Evolutionary conservation across 2,797 vertebrate species (phyloP).

Genomic region (Takifugu ocellatus): DNA sequence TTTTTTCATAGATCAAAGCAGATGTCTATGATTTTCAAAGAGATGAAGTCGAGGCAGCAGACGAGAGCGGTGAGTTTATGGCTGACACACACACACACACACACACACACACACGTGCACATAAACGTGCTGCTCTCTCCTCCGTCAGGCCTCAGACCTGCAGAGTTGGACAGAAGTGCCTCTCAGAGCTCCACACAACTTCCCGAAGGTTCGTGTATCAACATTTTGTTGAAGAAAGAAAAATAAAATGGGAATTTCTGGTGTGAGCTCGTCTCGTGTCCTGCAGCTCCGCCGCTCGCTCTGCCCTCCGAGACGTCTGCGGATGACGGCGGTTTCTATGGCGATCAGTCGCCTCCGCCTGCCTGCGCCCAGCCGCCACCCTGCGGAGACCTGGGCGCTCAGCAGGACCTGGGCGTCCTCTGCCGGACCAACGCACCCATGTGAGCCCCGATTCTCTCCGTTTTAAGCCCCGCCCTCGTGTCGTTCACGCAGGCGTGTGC

Average conservation of each 20-base stretch:
- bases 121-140: no score
- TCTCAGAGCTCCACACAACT: no score
- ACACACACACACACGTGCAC: no score
- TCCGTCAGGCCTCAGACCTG: no score
- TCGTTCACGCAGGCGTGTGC: not conserved
- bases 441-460: constrained; percentile 51
- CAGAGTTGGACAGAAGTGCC: no score
- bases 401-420: constrained; percentile 70
- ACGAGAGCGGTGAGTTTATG: no score
- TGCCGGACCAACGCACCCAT: constrained; percentile 75
- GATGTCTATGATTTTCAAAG: no score
- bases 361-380: constrained; percentile 11
- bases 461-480: not conserved
- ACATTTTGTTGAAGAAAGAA: no score
- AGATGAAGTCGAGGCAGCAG: no score
- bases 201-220: not conserved
- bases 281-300: constrained; percentile 6
- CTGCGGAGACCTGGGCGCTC: constrained; percentile 20
- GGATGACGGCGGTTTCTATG: constrained; percentile 35
- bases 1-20: not conserved
- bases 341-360: constrained; percentile 12
- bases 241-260: no score
- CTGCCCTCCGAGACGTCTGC: constrained; percentile 34
- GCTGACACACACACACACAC: no score
- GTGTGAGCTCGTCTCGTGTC: no score